Evolutionary conservation across 2,888 invertebrate species (phyloP).

Genomic region (Sipha maydis): DNA sequence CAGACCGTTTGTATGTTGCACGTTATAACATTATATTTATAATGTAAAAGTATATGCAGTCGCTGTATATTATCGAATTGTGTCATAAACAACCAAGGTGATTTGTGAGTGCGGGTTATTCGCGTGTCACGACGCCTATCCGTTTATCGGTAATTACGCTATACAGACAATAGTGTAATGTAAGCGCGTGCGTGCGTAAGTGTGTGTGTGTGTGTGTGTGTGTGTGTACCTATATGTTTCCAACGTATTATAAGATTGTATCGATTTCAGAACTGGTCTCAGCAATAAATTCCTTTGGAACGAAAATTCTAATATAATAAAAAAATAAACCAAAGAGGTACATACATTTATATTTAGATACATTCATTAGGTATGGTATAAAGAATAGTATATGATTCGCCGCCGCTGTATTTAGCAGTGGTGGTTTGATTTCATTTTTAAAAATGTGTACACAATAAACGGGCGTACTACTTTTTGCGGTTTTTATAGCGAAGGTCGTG

Average conservation of each 20-base stretch:
- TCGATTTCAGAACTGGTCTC: slow-evolving; percentile 48
- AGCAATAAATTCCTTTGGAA: slow-evolving; percentile 28
- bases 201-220: background rate
- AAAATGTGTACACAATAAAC: background rate
- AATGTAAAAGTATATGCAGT: background rate
- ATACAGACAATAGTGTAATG: slow-evolving; percentile 24
- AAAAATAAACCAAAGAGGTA: background rate
- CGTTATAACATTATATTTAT: background rate
- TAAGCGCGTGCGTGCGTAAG: too few species aligned
- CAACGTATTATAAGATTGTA: slow-evolving; percentile 31
- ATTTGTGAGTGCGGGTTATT: slow-evolving; percentile 33
- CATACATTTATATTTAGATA: background rate
- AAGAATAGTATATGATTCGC: background rate
- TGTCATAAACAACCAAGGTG: slow-evolving; percentile 45
- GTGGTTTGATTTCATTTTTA: background rate
- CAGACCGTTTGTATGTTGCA: background rate
- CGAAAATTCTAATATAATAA: slow-evolving; percentile 17
- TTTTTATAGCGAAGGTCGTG: background rate
- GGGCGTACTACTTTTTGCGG: background rate
- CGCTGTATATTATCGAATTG: slow-evolving; percentile 7
- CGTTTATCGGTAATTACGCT: slow-evolving; percentile 33
- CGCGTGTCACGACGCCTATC: slow-evolving; percentile 19
- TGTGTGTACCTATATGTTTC: background rate
- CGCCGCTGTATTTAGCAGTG: background rate
- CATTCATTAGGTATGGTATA: background rate